These are phyloP conservation scores for Epinephelus fuscoguttatus DNA, from an alignment of 2,113 vertebrate genomes.

Conservation along the genomic window DNA sequence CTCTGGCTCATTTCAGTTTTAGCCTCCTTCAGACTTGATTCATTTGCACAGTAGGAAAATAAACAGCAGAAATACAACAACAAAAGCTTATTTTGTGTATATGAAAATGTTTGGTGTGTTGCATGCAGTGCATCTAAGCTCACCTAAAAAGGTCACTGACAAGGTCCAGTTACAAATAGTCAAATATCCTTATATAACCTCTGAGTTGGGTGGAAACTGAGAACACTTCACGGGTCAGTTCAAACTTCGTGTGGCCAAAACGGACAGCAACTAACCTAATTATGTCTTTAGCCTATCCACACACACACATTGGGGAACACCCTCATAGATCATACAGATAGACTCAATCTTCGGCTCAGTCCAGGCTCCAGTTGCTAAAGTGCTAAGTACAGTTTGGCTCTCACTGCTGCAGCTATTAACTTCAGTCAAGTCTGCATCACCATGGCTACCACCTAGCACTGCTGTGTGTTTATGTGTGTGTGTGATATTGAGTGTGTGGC, in stretches of 20 bases:
- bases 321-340: background rate
- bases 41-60: too few relatives aligned
- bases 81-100: background rate
- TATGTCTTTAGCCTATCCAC: background rate
- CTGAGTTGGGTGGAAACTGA: conserved; percentile 10
- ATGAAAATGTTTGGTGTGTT: background rate
- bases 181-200: background rate
- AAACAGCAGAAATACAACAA: too few relatives aligned
- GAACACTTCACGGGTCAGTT: background rate
- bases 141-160: conserved; percentile 2
- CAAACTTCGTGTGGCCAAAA: conserved; percentile 9
- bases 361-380: conserved; percentile 26
- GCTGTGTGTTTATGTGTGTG: background rate
- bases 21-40: too few relatives aligned
- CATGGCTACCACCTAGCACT: conserved; percentile 33
- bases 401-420: conserved; percentile 26
- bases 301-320: background rate
- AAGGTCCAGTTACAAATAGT: conserved; percentile 3
- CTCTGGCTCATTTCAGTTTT: background rate
- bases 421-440: conserved; percentile 50
- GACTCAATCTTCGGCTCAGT: background rate
- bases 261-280: background rate
- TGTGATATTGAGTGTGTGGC: background rate
- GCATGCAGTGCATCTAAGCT: background rate
- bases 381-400: conserved; percentile 29